Conservation (phyloP, 2,797 vertebrate genomes). For the Crax fasciolata region DNA sequence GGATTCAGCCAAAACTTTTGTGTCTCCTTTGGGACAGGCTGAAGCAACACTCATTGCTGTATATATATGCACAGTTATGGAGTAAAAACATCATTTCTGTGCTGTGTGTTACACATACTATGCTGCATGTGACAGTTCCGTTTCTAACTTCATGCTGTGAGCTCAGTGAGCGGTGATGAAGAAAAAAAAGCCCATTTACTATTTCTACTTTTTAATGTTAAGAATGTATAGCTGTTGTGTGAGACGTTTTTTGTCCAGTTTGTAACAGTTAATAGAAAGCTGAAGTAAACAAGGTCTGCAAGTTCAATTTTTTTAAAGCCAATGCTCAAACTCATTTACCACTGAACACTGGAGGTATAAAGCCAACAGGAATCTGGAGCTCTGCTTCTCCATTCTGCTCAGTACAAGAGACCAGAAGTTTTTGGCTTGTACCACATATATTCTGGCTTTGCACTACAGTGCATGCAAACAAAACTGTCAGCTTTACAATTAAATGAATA, state of each 20-base stretch:
- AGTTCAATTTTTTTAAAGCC: not conserved
- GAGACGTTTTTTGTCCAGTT: not conserved
- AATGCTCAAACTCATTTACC: not conserved
- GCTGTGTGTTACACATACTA: not conserved
- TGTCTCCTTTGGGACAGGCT: not conserved
- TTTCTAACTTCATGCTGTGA: slow-evolving; percentile 27
- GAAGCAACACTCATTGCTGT: not conserved
- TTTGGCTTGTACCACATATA: not conserved
- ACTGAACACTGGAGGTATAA: not conserved
- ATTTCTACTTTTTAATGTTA: not conserved
- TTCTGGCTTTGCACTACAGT: not conserved
- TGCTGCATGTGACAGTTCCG: not conserved
- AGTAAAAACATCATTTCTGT: not conserved
- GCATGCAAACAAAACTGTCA: slow-evolving; percentile 41
- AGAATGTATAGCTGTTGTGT: not conserved
- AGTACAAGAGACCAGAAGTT: not conserved
- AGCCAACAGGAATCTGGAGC: not conserved
- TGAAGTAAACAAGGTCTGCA: not conserved
- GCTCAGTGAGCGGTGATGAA: not conserved
- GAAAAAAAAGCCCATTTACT: not conserved
- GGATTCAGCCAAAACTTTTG: not conserved
- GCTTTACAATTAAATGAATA: slow-evolving; percentile 48
- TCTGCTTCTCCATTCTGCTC: not conserved
- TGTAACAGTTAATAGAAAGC: slow-evolving; percentile 14
- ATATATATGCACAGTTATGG: not conserved